A percentile compares a stretch with the other conserved stretches of the same genome.
Evolutionary conservation across 1,140 invertebrate species (phyloP).

Genomic region (Trichoplusia ni): DNA sequence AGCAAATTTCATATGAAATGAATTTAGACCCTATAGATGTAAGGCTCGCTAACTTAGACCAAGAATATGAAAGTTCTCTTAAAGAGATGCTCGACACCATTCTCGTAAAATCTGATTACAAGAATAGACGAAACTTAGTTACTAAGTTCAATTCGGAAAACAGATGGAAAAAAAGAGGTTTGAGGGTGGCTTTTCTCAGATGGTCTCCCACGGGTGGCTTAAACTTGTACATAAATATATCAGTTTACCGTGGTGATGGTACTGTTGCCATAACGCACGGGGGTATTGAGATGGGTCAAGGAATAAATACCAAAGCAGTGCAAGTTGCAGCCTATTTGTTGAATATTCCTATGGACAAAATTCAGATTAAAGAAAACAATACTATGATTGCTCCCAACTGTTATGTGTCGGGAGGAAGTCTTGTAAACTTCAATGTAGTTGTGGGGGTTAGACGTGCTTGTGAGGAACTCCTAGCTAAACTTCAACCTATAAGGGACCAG

Average conservation of each 20-base stretch:
- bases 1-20: slow-evolving; percentile 87
- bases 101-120: slow-evolving; percentile 14
- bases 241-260: slow-evolving; percentile 29
- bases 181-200: slow-evolving; percentile 25
- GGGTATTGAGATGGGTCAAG: slow-evolving; percentile 35
- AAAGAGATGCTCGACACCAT: slow-evolving; percentile 24
- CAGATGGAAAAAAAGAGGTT: slow-evolving; percentile 36
- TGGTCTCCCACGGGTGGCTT: not conserved
- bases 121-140: slow-evolving; percentile 10
- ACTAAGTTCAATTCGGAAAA: slow-evolving; percentile 27
- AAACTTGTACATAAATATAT: slow-evolving; percentile 13
- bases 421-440: slow-evolving; percentile 51
- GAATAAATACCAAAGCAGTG: slow-evolving; percentile 31
- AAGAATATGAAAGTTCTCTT: slow-evolving; percentile 59
- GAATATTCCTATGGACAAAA: slow-evolving; percentile 30
- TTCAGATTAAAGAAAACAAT: slow-evolving; percentile 84
- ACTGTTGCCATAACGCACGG: slow-evolving; percentile 26
- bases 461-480: slow-evolving; percentile 76
- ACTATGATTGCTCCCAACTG: slow-evolving; percentile 83
- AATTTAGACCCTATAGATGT: slow-evolving; percentile 87
- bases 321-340: slow-evolving; percentile 29
- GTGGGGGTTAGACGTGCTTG: slow-evolving; percentile 52
- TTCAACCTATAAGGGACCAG: slow-evolving; percentile 81
- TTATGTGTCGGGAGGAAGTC: slow-evolving; percentile 83
- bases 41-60: slow-evolving; percentile 83